A percentile compares a stretch with the other conserved stretches of the same genome.
phyloP scores from a whole-genome alignment of 1,140 invertebrate genomes.

The Pogonognathellus flavescens region DNA sequence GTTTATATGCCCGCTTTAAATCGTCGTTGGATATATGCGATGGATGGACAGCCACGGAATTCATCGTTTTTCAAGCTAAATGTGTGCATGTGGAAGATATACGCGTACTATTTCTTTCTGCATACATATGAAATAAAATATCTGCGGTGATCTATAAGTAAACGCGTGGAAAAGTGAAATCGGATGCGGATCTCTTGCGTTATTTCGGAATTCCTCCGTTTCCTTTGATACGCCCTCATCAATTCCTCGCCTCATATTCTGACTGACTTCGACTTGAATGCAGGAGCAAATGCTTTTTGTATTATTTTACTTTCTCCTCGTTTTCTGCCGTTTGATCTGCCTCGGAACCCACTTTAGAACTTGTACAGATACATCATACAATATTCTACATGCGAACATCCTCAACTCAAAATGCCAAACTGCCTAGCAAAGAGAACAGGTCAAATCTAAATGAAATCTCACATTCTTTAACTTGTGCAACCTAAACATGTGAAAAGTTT shows the following conservation, averaged over 20 bases:
- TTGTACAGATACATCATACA: too few species aligned
- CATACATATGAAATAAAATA: too few species aligned
- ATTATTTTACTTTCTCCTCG: slow-evolving; percentile 9
- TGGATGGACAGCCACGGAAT: too few species aligned
- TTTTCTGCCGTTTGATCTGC: neutral
- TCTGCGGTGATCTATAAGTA: too few species aligned
- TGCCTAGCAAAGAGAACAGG: neutral
- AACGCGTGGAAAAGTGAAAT: neutral
- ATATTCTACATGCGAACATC: too few species aligned
- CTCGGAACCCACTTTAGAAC: neutral
- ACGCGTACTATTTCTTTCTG: too few species aligned
- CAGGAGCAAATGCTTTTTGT: neutral
- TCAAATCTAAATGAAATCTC: neutral
- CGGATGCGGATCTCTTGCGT: neutral
- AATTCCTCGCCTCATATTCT: slow-evolving; percentile 10
- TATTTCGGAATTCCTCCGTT: neutral
- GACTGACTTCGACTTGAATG: neutral
- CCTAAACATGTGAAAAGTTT: neutral
- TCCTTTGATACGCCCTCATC: slow-evolving; percentile 21
- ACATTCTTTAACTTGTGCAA: neutral
- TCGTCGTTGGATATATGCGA: too few species aligned
- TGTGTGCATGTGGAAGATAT: too few species aligned
- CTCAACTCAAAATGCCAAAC: neutral
- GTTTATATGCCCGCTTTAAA: too few species aligned
- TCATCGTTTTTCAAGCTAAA: too few species aligned